Base-by-base conservation (phyloP, 2,888 invertebrate genomes). In the Idaea aversata region DNA sequence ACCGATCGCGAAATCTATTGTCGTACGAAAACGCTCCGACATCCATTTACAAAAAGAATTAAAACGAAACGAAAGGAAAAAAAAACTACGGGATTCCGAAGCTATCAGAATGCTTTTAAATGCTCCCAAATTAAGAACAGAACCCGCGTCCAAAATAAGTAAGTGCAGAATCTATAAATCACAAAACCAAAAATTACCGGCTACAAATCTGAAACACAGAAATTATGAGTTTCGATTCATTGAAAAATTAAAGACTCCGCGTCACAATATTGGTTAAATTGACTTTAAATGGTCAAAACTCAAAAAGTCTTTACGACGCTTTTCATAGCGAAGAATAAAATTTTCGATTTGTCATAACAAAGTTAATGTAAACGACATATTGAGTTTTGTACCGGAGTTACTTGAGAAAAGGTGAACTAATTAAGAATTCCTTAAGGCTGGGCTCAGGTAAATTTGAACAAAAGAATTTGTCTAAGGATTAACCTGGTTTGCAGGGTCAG, bases 161-260 rank as follows among this genome's bases (percentile, higher is more conserved):
- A 36, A 47, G 7, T 10, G 13, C 47, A 47, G 13, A 47, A 47
- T 47, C 10, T 7, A 47, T 47, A 13, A 13, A 58, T 15, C n/a
- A 59, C 59, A 25, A 34, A 34, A 59, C 15, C 34, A 16, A 25
- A 59, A 25, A 25, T 7, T 34, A 35, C 73, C 83, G 65, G 80
- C 77, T 81, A 82, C 74, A 71, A 67, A 89, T 89, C 91, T 91
- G 91, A 87, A 91, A 91, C 91, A 91, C 83, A 91, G 78, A 87
- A 77, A 75, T 81, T 75, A 79, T 90, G 83, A 87, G 83, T 81
- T 77, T 77, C 67, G 67, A 67, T 77, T 75, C 68, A 63, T 70
- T 70, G 67, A 68, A 70, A 70, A 34, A 65, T 67, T 68, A 68
- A 71, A 75, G 72, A 81, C 78, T 78, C 75, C 73, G 78, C 76